phyloP scores from a whole-genome alignment of 2,888 invertebrate genomes.

The Eudasyphora cyanicolor region DNA sequence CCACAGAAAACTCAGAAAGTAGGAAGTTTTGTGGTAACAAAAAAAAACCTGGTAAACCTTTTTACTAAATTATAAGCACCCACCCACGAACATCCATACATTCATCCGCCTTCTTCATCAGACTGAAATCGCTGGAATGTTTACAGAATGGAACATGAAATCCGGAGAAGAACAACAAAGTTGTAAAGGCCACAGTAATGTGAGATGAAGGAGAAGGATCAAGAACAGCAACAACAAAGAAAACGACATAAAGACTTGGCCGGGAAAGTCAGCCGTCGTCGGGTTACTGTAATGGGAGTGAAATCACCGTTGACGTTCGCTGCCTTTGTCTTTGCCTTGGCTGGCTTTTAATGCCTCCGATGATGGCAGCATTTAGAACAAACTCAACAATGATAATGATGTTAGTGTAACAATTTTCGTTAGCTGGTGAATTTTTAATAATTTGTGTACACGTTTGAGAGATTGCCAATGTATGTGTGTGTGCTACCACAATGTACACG shows the following conservation, averaged over 20 bases:
- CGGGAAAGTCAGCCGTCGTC: background rate
- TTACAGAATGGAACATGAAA: background rate
- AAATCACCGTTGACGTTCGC: background rate
- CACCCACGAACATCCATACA: too few relatives aligned
- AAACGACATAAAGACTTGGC: background rate
- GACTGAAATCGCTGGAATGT: background rate
- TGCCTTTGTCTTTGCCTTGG: background rate
- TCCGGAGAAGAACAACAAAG: background rate
- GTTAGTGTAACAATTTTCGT: slow-evolving; percentile 36
- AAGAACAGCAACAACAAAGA: background rate
- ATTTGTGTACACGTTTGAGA: slow-evolving; percentile 38
- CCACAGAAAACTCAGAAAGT: slow-evolving; percentile 42
- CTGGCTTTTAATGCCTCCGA: slow-evolving; percentile 8
- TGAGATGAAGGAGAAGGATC: background rate
- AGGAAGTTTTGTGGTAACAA: slow-evolving; percentile 53
- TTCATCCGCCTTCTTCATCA: slow-evolving; percentile 11
- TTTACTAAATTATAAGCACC: slow-evolving; percentile 51
- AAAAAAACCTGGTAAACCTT: slow-evolving; percentile 43
- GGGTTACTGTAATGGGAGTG: background rate
- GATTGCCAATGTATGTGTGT: background rate
- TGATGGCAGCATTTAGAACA: background rate
- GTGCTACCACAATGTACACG: background rate
- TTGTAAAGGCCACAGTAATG: too few relatives aligned
- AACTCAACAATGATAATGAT: slow-evolving; percentile 33
- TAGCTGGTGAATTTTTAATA: slow-evolving; percentile 55